A percentile compares a stretch with the other conserved stretches of the same genome.
Conservation (phyloP, 2,797 vertebrate species). For the Pseudochirops cupreus region DNA sequence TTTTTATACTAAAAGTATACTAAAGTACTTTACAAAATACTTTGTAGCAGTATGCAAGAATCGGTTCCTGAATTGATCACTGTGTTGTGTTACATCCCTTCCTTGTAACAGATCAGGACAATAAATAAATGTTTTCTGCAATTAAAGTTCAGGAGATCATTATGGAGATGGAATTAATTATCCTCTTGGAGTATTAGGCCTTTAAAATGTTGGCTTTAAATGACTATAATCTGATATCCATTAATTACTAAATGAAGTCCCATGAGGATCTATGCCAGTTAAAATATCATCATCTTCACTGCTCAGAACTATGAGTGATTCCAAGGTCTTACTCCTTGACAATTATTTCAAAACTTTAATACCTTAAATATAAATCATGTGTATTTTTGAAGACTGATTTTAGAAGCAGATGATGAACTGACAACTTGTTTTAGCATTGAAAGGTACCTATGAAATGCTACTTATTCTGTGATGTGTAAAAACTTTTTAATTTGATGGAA, state of each 20-base stretch:
- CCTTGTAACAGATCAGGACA: neutral
- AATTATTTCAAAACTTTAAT: constrained; percentile 12
- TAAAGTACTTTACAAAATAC: neutral
- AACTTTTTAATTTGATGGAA: neutral
- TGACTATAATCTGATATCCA: neutral
- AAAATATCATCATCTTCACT: constrained; percentile 9
- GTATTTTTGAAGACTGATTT: neutral
- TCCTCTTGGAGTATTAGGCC: neutral
- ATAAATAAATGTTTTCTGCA: neutral
- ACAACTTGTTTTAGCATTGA: neutral
- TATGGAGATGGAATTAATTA: neutral
- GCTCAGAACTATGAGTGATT: constrained; percentile 30
- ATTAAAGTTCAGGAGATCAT: neutral
- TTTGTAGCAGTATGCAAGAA: neutral
- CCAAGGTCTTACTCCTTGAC: constrained; percentile 12
- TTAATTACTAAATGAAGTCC: constrained; percentile 41
- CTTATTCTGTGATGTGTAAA: neutral
- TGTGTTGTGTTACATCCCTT: neutral
- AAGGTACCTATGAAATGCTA: neutral
- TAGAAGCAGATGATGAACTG: neutral
- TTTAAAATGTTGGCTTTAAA: neutral
- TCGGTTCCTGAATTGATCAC: neutral
- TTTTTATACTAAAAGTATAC: constrained; percentile 27
- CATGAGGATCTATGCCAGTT: constrained; percentile 6
- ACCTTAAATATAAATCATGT: neutral